Base-by-base conservation (phyloP, 2,888 invertebrate genomes). In the Cryptus armator region DNA sequence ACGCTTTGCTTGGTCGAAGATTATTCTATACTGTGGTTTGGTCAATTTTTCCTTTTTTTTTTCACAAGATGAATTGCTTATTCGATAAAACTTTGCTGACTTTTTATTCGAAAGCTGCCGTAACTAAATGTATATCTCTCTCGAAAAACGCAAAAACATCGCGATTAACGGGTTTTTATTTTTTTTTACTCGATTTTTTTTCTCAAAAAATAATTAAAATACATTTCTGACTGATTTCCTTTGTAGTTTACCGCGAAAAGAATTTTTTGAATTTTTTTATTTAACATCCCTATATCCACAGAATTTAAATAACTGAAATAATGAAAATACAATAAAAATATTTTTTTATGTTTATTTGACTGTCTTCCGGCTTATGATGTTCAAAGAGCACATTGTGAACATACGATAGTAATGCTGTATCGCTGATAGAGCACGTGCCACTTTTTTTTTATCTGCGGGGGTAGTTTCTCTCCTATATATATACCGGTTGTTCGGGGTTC, bases 401-500 rank as follows among this genome's bases (percentile, higher is more conserved):
- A 16, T 9, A 37, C 16, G 12, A 44, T 19, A n/a, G 66, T 1
- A 37, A 44, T 37, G 4, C 66, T 43, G 66, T 66, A 66, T 66
- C 19, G 66, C 37, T n/a, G 14, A 43, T 43, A 44, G 19, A n/a
- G 10, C 66, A 43, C 37, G 16, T 64, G 64, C 37, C 43, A 9
- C 12, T 16, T 37, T n/a, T 64, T 64, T 64, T n/a, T n/a, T 16
- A 19, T 16, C 37, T 24, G 59, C 59, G 59, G 29, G 59, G 64
- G 37, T 37, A n/a, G 64, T 64, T 43, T 64, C 48, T 12, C 14
- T 37, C 29, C 24, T 66, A 72, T 56, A 43, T 67, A 48, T 56
- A 56, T 84, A 83, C 68, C 37, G 37, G 37, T 7, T 37, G 37
- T 37, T 70, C 72, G 74, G 72, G 81, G 75, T 67, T 56, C 43